phyloP scores from a whole-genome alignment of 2,797 vertebrate genomes.

The Sebastes minor region DNA sequence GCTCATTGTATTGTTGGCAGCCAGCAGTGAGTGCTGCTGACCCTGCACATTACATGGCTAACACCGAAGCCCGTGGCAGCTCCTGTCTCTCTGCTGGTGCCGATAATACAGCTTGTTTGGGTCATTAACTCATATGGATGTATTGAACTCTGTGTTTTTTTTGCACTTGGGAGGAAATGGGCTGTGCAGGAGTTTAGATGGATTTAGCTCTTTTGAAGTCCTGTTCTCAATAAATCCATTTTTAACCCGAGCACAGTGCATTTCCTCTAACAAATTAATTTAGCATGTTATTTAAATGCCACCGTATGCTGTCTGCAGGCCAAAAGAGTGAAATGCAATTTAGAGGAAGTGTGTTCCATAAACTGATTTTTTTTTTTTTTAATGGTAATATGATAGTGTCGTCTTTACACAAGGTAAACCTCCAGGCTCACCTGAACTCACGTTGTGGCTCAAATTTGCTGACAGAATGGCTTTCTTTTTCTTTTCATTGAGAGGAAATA shows the following conservation, averaged over 20 bases:
- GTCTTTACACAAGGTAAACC: not conserved
- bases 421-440: not conserved
- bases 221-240: not conserved
- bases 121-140: constrained; percentile 51
- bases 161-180: not conserved
- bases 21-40: constrained; percentile 73
- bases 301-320: not conserved
- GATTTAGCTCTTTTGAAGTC: constrained; percentile 14
- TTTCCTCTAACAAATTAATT: not conserved
- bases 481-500: not conserved
- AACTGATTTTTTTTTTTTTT: not conserved
- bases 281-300: constrained; percentile 4
- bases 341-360: not conserved
- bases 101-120: constrained; percentile 51
- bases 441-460: constrained; percentile 1
- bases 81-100: constrained; percentile 36
- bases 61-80: constrained; percentile 50
- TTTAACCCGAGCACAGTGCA: not conserved
- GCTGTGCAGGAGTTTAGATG: not conserved
- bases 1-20: constrained; percentile 69
- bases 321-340: constrained; percentile 11
- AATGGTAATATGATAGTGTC: not conserved
- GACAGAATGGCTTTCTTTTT: not conserved
- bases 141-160: constrained; percentile 9
- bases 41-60: constrained; percentile 70